Percentiles rank a stretch among this genome's conserved stretches.
These are phyloP conservation scores for Cepaea hortensis DNA, from an alignment of 2,888 invertebrate genomes.

Conservation along the genomic window DNA sequence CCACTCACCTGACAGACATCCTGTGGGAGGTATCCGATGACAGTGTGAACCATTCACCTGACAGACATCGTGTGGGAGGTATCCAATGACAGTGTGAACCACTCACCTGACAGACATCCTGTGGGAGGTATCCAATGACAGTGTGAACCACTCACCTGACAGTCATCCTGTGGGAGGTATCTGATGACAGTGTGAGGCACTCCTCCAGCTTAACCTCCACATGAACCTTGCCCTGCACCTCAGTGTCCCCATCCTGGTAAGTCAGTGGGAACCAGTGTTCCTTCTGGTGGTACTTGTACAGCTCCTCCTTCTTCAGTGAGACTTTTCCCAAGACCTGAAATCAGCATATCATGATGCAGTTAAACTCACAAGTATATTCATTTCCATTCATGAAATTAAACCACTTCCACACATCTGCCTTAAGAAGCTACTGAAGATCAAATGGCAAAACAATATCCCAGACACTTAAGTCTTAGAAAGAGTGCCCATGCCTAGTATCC, in stretches of 20 bases:
- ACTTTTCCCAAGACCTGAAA: conserved; percentile 85
- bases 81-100: neutral
- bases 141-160: conserved; percentile 76
- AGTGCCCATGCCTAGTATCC: too few relatives aligned
- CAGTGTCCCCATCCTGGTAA: conserved; percentile 91
- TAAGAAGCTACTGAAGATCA: too few relatives aligned
- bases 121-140: conserved; percentile 71
- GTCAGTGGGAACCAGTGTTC: conserved; percentile 93
- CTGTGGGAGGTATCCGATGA: too few relatives aligned
- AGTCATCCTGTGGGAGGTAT: conserved; percentile 75
- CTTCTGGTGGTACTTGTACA: conserved; percentile 90
- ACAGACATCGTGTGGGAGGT: too few relatives aligned
- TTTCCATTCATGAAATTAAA: too few relatives aligned
- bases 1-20: too few relatives aligned
- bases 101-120: conserved; percentile 78
- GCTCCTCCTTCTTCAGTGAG: conserved; percentile 90
- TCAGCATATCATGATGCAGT: neutral
- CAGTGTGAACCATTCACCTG: too few relatives aligned
- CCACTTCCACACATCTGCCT: too few relatives aligned
- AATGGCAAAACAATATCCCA: too few relatives aligned
- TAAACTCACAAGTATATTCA: too few relatives aligned
- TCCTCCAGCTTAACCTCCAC: conserved; percentile 86
- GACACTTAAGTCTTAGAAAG: too few relatives aligned
- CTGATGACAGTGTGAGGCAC: conserved; percentile 77
- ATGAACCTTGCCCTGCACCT: conserved; percentile 87